These are phyloP conservation scores for Archivesica marissinica DNA, from an alignment of 1,140 invertebrate genomes.

Conservation along the genomic window DNA sequence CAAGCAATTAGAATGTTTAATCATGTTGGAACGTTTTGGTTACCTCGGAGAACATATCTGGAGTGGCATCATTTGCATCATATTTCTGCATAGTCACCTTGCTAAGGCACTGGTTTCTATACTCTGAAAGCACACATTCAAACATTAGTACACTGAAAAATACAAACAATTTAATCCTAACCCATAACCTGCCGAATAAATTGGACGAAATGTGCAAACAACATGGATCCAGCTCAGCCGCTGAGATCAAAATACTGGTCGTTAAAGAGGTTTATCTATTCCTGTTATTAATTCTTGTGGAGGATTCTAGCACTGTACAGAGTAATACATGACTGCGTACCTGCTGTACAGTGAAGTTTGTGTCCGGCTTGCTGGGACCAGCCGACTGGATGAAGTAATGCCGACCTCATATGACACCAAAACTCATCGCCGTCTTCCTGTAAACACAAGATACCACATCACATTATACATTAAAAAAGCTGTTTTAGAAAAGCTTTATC, in stretches of 20 bases:
- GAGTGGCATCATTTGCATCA: slow-evolving; percentile 89
- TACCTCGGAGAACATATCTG: slow-evolving; percentile 89
- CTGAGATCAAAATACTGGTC: no score
- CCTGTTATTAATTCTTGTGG: no score
- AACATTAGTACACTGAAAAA: not conserved
- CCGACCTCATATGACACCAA: slow-evolving; percentile 98
- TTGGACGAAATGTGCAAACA: no score
- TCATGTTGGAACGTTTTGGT: no score
- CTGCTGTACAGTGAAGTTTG: slow-evolving; percentile 88
- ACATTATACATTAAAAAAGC: no score
- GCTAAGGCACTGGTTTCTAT: slow-evolving; percentile 82
- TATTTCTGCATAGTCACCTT: slow-evolving; percentile 85
- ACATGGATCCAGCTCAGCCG: no score
- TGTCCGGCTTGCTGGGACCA: slow-evolving; percentile 95
- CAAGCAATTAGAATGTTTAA: no score
- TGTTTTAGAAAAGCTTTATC: no score
- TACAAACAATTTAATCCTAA: no score
- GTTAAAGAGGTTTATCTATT: no score
- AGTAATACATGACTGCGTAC: slow-evolving; percentile 70
- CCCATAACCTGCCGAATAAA: no score
- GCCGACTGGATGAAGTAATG: slow-evolving; percentile 96
- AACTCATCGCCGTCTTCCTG: slow-evolving; percentile 86
- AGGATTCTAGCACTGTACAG: no score
- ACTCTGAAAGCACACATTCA: slow-evolving; percentile 78
- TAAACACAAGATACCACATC: slow-evolving; percentile 49